These are phyloP conservation scores for Tragelaphus strepsiceros DNA, from an alignment of 2,113 vertebrate species.

Conservation along the genomic window DNA sequence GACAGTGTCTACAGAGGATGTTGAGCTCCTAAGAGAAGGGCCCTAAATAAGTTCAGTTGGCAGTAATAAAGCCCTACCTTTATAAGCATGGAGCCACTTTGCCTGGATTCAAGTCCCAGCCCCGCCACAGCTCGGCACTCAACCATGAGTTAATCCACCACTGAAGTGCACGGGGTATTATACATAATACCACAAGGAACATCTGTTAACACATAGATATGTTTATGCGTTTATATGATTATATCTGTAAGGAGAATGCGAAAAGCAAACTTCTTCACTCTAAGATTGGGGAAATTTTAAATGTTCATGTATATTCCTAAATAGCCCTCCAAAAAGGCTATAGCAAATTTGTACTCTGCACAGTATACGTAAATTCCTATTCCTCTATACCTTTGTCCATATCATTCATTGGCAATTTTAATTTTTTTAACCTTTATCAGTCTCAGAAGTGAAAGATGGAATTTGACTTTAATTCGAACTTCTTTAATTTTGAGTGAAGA, in stretches of 20 bases:
- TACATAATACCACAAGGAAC: background rate
- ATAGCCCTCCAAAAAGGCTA: background rate
- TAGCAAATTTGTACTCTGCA: background rate
- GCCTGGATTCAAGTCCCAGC: background rate
- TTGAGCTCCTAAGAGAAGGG: background rate
- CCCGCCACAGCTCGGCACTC: background rate
- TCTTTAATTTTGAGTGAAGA: constrained; percentile 8
- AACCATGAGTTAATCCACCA: background rate
- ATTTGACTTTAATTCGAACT: background rate
- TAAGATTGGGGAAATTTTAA: background rate
- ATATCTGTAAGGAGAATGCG: background rate
- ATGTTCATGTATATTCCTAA: background rate
- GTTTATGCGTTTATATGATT: background rate
- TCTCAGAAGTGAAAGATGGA: background rate
- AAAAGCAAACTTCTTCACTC: background rate
- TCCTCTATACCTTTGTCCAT: background rate
- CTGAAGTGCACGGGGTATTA: background rate
- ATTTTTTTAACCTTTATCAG: background rate
- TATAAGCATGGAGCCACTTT: background rate
- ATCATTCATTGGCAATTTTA: background rate
- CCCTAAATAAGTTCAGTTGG: background rate
- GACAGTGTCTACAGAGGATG: background rate
- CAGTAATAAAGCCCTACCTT: background rate
- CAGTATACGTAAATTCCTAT: background rate
- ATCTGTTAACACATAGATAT: background rate